A percentile compares a stretch with the other conserved stretches of the same genome.
Conservation (phyloP, 2,113 vertebrate genomes). For the Pycnonotus jocosus region DNA sequence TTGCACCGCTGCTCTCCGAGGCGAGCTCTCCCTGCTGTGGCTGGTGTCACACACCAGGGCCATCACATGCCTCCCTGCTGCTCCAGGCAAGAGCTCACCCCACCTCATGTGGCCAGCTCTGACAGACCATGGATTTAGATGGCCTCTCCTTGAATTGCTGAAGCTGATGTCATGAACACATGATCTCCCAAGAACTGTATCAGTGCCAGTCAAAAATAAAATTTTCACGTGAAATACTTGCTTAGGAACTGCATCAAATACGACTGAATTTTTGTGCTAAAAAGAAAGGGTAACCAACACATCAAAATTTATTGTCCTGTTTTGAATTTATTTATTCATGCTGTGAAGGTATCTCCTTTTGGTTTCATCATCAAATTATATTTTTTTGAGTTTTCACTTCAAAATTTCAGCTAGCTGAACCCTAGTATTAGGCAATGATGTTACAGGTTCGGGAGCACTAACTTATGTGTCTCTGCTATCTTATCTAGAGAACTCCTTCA, state of each 20-base stretch:
- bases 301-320: neutral
- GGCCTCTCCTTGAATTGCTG: neutral
- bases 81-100: conserved; percentile 10
- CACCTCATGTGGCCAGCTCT: neutral
- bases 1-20: neutral
- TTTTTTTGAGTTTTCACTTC: neutral
- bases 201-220: neutral
- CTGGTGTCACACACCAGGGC: neutral
- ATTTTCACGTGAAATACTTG: neutral
- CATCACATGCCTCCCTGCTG: conserved; percentile 62
- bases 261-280: neutral
- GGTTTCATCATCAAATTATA: neutral
- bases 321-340: neutral
- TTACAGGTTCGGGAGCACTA: neutral
- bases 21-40: neutral
- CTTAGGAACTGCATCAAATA: neutral
- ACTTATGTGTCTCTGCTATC: neutral
- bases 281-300: neutral
- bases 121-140: neutral
- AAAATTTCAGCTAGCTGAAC: neutral
- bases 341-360: neutral
- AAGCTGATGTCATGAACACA: conserved; percentile 7
- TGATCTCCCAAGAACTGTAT: neutral
- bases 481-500: neutral
- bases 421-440: neutral